Base-by-base conservation (phyloP, 2,113 vertebrate genomes). In the Hucho hucho region DNA sequence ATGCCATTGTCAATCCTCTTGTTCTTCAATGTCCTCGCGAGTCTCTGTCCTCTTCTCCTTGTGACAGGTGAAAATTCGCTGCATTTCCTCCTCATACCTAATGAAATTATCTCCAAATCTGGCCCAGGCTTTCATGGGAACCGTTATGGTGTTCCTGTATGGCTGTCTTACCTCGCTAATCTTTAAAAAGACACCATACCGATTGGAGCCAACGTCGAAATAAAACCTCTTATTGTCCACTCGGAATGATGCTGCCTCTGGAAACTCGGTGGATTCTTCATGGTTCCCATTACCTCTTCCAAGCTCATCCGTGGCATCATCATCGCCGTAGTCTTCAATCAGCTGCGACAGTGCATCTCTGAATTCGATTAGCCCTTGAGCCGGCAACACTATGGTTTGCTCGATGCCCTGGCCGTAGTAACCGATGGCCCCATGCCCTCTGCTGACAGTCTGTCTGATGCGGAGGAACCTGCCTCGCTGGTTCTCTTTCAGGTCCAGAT, bases 141-240 rank as follows among this genome's bases (percentile, higher is more conserved):
- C 97, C 11, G 98, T 99, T 91, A 99, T 98, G 91, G 98, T 97
- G 94, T 98, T 98, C 77, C 98, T 90, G 92, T 99, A 98, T 69
- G 98, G 96, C 74, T 98, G 98, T 37, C 97, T 96, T 83, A 99
- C 98, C 89, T 99, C 98, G 92, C 98, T 99, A 89, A 99, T 95
- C 88, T 98, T 98, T 86, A 99, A 87, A 87, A 98, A 99, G 64
- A 99, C 93, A 32, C 98, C 98, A 25, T 95, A 98, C 75, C 97
- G 94, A 94, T 99, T 98, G 69, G 96, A 97, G 43, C 98, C 98
- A 65, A 98, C 97, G 90, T 99, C 98, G 71, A 99, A 99, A 89
- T 98, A 99, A 89, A 99, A 99, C 81, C 98, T 92, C 87, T 99
- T 99, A 93, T 98, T 99, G 94, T 99, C 98, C 91, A 99, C 98